Evolutionary conservation across 2,797 vertebrate genomes (phyloP), one percentile per base, ranked within the genome.

Genomic region (Pangasius sanitwongsei): DNA sequence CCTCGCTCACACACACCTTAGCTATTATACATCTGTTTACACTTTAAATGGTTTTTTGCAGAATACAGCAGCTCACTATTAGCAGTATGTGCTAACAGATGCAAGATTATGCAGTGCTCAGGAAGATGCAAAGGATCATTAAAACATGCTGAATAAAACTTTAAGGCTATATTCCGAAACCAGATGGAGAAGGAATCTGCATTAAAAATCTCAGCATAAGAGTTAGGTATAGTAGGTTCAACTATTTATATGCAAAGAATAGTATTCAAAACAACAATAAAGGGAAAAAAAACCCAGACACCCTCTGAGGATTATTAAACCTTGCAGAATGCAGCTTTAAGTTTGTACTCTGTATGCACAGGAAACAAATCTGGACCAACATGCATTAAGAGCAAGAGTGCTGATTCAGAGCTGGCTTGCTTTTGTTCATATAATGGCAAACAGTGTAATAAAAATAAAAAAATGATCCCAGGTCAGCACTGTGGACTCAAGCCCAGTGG

Each of bases 101-200:
- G 86, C 57, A 83, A 74, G 31, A 57, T 41, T 72, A 83, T 83
- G 80, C 50, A 87, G 20, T 28, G 81, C 86, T 86, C 74, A 78
- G 48, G 57, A 53, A 69, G 72, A 89, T 11, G 55, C 23, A 37
- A 74, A 70, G 50, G 34, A 87, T 63, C 85, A 83, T 74, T 83
- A 83, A 83, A 83, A 84, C 80, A 23, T 83, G 37, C 85, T 88
- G 87, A 88, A 88, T 63, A 63, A 61, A 83, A 83, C 55, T 84
- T 83, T 83, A 37, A 55, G 37, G 25, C 74, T 83, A 78, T 34
- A 28, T 69, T 75, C 9, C 5, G 2, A 77, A 83, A 83, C 48
- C 85, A 83, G 78, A 55, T 82, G 85, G 88, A 67, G 50, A 37
- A 48, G 5, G 37, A 89, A 89, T 89, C 69, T 87, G 69, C 59